Evolutionary conservation across 2,113 vertebrate species (phyloP).

Genomic region (Pleuronectes platessa): DNA sequence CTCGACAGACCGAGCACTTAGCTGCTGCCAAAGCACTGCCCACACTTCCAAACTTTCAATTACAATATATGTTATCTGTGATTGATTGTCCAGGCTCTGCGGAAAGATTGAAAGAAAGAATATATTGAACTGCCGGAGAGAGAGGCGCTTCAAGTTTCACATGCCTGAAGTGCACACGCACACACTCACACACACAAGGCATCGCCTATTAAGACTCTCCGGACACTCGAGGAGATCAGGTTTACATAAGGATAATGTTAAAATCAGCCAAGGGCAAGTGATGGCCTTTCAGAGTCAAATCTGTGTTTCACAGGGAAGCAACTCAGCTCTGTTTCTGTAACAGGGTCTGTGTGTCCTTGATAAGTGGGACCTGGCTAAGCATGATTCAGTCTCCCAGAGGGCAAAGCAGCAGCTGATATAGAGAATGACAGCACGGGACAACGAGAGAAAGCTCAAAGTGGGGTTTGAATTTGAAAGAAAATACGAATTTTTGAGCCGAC

Average conservation of each 20-base stretch:
- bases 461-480: conserved; percentile 19
- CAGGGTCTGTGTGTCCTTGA: conserved; percentile 57
- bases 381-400: conserved; percentile 59
- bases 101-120: not conserved
- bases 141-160: conserved; percentile 13
- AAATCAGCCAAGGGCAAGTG: conserved; percentile 65
- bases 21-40: not conserved
- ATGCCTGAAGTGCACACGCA: not conserved
- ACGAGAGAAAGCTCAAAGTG: not conserved
- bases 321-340: conserved; percentile 51
- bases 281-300: conserved; percentile 65
- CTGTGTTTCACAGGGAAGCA: conserved; percentile 49
- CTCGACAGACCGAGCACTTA: conserved; percentile 6
- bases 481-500: conserved; percentile 15
- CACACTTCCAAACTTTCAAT: conserved; percentile 3
- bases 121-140: not conserved
- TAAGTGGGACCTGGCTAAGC: conserved; percentile 43
- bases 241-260: conserved; percentile 73
- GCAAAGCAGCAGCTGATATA: conserved; percentile 43
- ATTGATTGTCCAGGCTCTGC: conserved; percentile 8
- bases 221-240: conserved; percentile 60
- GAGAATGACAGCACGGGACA: conserved; percentile 36
- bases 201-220: conserved; percentile 50
- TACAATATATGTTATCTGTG: conserved; percentile 9
- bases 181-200: not conserved